Percentiles rank a stretch among this genome's conserved stretches.
These are phyloP conservation scores for Ephialtes manifestator DNA, from an alignment of 2,888 invertebrate species.

Conservation along the genomic window DNA sequence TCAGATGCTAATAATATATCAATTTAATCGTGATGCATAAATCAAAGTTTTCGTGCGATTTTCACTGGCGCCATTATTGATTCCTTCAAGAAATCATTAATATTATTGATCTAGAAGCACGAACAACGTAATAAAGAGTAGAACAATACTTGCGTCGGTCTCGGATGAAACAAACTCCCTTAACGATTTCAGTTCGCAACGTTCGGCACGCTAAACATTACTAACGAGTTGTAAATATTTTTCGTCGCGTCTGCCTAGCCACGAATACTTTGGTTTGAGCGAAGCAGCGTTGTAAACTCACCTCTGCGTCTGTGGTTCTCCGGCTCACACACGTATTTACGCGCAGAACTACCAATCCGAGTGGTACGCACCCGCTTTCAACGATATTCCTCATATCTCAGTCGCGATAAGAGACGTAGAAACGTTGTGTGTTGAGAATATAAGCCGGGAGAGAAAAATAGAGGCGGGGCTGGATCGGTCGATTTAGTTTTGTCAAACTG, in stretches of 20 bases:
- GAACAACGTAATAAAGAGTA: background rate
- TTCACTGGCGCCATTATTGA: background rate
- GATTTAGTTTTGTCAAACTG: slow-evolving; percentile 38
- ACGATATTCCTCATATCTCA: background rate
- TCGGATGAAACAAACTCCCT: background rate
- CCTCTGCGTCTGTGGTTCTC: background rate
- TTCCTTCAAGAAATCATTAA: background rate
- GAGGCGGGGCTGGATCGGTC: slow-evolving; percentile 24
- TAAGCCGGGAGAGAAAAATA: background rate
- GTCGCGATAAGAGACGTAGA: background rate
- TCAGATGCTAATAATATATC: background rate
- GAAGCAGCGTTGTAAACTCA: background rate
- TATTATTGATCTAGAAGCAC: background rate
- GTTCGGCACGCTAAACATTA: background rate
- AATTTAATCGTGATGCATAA: background rate
- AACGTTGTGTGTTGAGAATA: background rate
- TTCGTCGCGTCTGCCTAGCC: background rate
- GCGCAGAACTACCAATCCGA: background rate
- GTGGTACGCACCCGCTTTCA: background rate
- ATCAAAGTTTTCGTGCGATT: background rate
- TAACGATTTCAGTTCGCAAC: background rate
- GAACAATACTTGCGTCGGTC: slow-evolving; percentile 1
- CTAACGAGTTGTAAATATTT: slow-evolving; percentile 15
- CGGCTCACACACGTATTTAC: slow-evolving; percentile 1
- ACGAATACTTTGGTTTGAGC: background rate